Evolutionary conservation across 2,888 invertebrate species (phyloP).

Genomic region (Leptopilina syphax): DNA sequence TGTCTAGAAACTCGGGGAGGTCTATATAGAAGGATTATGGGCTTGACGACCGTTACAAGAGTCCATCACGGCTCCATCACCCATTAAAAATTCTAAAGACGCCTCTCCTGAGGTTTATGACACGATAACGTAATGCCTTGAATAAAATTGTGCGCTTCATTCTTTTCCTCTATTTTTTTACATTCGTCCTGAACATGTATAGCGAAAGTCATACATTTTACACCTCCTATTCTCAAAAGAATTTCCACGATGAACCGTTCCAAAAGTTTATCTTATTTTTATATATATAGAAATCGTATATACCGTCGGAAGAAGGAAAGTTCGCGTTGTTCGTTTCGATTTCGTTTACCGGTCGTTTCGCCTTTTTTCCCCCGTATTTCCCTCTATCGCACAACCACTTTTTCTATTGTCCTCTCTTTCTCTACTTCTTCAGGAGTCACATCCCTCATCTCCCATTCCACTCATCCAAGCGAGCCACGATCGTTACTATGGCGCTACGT

Average conservation of each 20-base stretch:
- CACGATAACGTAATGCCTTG: constrained; percentile 53
- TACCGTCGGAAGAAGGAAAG: constrained; percentile 48
- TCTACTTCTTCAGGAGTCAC: background rate
- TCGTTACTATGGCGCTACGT: constrained; percentile 71
- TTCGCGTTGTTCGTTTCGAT: constrained; percentile 57
- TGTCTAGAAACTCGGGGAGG: constrained; percentile 19
- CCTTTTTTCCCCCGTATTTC: background rate
- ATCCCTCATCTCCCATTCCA: constrained; percentile 66
- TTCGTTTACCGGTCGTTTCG: constrained; percentile 56
- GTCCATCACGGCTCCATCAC: constrained; percentile 53
- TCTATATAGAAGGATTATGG: constrained; percentile 18
- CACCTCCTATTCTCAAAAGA: constrained; percentile 56
- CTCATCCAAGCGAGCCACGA: constrained; percentile 65
- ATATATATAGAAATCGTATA: constrained; percentile 57
- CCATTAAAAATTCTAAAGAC: constrained; percentile 56
- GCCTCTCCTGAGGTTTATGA: constrained; percentile 57
- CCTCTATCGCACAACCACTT: constrained; percentile 42
- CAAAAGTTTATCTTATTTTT: constrained; percentile 60
- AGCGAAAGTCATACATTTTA: constrained; percentile 55
- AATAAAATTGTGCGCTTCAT: constrained; percentile 52
- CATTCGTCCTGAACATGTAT: constrained; percentile 48
- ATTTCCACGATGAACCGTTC: constrained; percentile 53
- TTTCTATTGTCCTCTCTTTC: constrained; percentile 43
- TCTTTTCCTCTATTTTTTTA: constrained; percentile 42
- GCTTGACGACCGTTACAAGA: constrained; percentile 33